Evolutionary conservation across 2,888 invertebrate genomes (phyloP).

Genomic region (Criorhina ranunculi): DNA sequence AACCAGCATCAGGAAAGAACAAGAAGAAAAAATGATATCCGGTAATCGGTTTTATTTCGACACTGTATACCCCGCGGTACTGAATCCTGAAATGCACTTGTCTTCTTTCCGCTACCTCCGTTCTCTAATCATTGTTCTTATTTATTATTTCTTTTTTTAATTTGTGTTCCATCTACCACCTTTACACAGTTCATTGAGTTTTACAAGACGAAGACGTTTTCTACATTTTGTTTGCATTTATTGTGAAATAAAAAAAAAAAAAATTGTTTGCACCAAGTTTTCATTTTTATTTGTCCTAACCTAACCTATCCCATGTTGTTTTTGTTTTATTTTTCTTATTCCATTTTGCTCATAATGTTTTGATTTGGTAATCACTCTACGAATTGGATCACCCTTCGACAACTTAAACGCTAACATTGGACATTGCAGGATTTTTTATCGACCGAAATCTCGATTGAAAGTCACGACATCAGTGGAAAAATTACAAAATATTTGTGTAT

Average conservation of each 20-base stretch:
- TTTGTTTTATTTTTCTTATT: neutral
- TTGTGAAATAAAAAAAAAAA: slow-evolving; percentile 49
- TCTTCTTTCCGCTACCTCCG: slow-evolving; percentile 42
- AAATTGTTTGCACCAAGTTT: slow-evolving; percentile 14
- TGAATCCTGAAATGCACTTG: slow-evolving; percentile 40
- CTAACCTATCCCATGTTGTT: neutral
- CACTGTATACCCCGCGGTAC: slow-evolving; percentile 76
- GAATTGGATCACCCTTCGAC: too few relatives aligned
- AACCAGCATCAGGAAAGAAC: slow-evolving; percentile 79
- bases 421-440: too few relatives aligned
- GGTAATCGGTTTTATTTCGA: slow-evolving; percentile 72
- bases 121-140: slow-evolving; percentile 17
- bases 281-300: neutral
- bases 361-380: neutral
- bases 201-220: slow-evolving; percentile 51
- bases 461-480: too few relatives aligned
- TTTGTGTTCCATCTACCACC: slow-evolving; percentile 28
- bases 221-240: slow-evolving; percentile 62
- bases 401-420: too few relatives aligned
- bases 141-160: slow-evolving; percentile 48
- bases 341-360: neutral
- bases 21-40: slow-evolving; percentile 82
- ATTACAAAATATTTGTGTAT: too few relatives aligned
- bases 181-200: slow-evolving; percentile 21
- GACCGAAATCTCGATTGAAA: too few relatives aligned